phyloP scores from a whole-genome alignment of 2,113 vertebrate genomes.

The Sylvicapra grimmia region DNA sequence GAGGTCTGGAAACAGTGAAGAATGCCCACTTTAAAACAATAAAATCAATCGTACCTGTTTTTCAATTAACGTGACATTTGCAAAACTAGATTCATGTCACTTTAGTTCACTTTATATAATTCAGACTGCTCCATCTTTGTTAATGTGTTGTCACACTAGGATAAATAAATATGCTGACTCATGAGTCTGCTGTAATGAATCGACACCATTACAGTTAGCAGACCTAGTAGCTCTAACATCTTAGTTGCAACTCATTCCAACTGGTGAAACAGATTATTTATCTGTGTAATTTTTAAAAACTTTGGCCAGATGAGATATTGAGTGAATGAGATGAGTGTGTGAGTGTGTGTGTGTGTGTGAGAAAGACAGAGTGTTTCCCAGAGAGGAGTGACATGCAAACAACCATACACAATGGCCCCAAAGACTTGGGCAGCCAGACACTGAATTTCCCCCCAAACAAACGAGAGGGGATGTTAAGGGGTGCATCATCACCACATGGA shows the following conservation, averaged over 20 bases:
- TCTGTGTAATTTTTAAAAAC: not conserved
- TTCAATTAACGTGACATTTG: slow-evolving; percentile 2
- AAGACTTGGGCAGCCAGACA: not conserved
- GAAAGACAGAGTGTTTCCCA: not conserved
- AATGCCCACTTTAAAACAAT: slow-evolving; percentile 4
- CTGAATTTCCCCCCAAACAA: not conserved
- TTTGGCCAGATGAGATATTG: not conserved
- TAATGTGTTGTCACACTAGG: not conserved
- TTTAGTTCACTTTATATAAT: not conserved
- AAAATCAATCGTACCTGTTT: not conserved
- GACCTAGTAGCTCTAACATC: not conserved
- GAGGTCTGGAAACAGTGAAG: not conserved
- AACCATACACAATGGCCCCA: not conserved
- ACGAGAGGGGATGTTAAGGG: not conserved
- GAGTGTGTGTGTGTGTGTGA: not conserved
- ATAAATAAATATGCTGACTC: not conserved
- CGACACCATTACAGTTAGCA: not conserved
- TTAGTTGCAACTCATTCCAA: not conserved
- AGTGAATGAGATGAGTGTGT: not conserved
- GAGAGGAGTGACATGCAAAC: not conserved
- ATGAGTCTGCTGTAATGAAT: not conserved
- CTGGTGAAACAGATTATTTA: not conserved
- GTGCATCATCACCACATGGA: not conserved
- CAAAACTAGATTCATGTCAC: slow-evolving; percentile 20
- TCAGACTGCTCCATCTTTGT: not conserved